Conservation (phyloP, 2,113 vertebrate species). For the Blennius ocellaris region DNA sequence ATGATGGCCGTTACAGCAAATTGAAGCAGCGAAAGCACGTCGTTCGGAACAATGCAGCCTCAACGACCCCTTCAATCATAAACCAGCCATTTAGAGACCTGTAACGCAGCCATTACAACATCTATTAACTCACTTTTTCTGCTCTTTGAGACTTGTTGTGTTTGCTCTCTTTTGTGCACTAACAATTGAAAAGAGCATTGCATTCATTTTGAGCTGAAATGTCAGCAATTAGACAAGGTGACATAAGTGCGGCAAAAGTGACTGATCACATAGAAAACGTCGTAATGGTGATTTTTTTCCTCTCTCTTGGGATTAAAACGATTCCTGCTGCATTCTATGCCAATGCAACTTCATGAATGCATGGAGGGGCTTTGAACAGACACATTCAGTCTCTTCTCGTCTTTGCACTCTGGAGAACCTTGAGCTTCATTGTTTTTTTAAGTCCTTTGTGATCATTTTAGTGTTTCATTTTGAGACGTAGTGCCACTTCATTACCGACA, state of each 20-base stretch:
- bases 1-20: constrained; percentile 14
- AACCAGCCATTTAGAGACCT: constrained; percentile 23
- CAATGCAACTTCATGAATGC: background rate
- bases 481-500: background rate
- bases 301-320: background rate
- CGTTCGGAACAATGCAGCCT: background rate
- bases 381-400: background rate
- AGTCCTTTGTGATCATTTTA: background rate
- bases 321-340: background rate
- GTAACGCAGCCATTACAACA: constrained; percentile 25
- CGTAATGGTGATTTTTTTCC: constrained; percentile 1
- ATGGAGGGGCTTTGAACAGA: background rate
- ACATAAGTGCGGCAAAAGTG: background rate
- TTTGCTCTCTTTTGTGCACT: constrained; percentile 4
- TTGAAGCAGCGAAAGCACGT: constrained; percentile 21
- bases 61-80: constrained; percentile 36
- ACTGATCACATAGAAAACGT: background rate
- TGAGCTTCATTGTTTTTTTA: constrained; percentile 13
- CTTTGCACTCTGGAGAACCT: background rate
- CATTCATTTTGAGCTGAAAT: background rate
- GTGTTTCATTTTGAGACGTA: background rate
- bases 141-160: constrained; percentile 7
- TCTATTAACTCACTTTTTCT: constrained; percentile 16
- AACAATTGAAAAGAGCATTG: background rate
- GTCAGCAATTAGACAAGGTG: constrained; percentile 6